Percentiles rank a stretch among this genome's conserved stretches.
These are phyloP conservation scores for Rhamnusium bicolor DNA, from an alignment of 2,888 invertebrate species.

Conservation along the genomic window DNA sequence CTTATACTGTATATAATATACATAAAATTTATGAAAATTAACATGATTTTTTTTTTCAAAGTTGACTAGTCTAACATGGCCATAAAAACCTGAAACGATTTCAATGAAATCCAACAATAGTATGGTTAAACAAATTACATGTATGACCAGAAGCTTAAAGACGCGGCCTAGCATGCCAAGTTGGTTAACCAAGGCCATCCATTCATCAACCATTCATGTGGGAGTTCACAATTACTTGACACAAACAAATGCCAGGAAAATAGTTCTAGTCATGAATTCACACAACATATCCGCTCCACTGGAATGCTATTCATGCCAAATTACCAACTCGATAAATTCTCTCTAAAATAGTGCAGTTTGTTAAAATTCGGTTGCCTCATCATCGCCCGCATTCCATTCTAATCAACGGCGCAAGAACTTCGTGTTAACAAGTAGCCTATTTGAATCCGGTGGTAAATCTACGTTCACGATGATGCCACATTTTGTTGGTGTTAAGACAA, in stretches of 20 bases:
- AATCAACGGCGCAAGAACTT: neutral
- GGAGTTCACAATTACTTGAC: constrained; percentile 32
- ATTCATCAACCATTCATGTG: constrained; percentile 37
- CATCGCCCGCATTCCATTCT: neutral
- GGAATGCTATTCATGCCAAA: constrained; percentile 20
- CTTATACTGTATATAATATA: no score
- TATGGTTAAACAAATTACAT: constrained; percentile 2
- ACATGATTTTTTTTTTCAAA: no score
- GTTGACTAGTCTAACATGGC: neutral
- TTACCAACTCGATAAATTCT: constrained; percentile 17
- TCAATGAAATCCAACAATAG: constrained; percentile 1
- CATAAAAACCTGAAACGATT: neutral
- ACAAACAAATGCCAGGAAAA: constrained; percentile 20
- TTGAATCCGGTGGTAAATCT: neutral
- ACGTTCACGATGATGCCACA: constrained; percentile 37
- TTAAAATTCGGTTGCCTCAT: neutral
- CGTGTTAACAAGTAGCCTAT: neutral
- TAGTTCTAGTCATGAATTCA: constrained; percentile 17
- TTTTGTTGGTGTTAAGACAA: constrained; percentile 41
- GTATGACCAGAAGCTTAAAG: constrained; percentile 3
- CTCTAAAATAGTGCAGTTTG: constrained; percentile 10
- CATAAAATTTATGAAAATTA: no score
- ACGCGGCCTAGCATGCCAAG: constrained; percentile 5
- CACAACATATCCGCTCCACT: constrained; percentile 15
- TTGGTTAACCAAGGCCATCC: constrained; percentile 33